These are phyloP conservation scores for Prunella strophiata DNA, from an alignment of 2,797 vertebrate genomes.

Conservation along the genomic window DNA sequence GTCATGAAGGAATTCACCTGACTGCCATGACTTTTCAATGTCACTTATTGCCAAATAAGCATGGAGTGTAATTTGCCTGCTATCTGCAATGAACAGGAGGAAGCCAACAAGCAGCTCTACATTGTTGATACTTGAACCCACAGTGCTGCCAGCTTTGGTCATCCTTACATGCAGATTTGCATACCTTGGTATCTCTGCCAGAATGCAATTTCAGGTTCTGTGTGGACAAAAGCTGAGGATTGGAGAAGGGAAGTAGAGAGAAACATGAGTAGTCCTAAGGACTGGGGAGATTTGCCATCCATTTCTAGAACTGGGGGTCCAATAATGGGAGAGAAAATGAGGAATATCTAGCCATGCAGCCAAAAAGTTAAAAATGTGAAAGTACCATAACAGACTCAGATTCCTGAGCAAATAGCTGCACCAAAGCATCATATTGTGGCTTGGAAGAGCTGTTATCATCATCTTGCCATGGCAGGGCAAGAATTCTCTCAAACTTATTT, in stretches of 20 bases:
- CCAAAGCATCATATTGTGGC: neutral
- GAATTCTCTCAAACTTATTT: neutral
- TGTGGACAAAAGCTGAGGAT: rapidly evolving
- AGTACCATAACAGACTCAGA: neutral
- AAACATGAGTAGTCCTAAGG: neutral
- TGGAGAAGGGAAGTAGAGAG: neutral
- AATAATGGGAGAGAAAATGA: neutral
- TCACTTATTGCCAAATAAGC: neutral
- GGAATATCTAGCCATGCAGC: neutral
- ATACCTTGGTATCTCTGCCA: neutral
- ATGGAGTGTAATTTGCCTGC: neutral
- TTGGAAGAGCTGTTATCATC: neutral
- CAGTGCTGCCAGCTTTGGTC: neutral
- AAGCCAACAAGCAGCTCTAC: neutral
- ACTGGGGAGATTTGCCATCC: neutral
- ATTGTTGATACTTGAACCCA: neutral
- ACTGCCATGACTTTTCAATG: neutral
- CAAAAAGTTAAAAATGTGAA: neutral
- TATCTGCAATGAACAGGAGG: neutral
- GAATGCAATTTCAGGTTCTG: neutral
- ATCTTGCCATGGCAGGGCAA: neutral
- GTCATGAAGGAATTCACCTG: neutral
- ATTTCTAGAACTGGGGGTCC: neutral
- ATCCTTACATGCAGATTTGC: neutral
- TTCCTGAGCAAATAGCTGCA: neutral